These are phyloP conservation scores for Idris sp. DNA, from an alignment of 1,140 invertebrate genomes.

Conservation along the genomic window DNA sequence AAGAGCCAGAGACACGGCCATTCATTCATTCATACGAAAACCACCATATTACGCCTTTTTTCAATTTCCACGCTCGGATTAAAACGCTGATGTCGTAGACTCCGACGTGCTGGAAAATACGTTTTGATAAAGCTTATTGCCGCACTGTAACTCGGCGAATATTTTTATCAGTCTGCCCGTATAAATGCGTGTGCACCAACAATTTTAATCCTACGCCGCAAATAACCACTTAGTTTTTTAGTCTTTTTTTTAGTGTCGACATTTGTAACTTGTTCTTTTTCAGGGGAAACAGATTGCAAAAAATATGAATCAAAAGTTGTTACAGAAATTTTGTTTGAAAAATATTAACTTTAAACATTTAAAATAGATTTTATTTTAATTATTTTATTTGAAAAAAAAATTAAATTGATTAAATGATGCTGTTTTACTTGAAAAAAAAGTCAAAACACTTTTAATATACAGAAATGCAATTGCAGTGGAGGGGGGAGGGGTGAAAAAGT, in stretches of 20 bases:
- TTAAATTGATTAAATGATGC: too few species aligned
- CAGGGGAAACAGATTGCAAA: too few species aligned
- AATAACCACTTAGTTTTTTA: conserved; percentile 35
- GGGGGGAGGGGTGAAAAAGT: conserved; percentile 43
- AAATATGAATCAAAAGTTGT: too few species aligned
- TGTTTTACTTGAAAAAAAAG: too few species aligned
- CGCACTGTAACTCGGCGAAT: conserved; percentile 40
- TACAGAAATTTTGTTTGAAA: too few species aligned
- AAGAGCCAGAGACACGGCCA: conserved; percentile 57
- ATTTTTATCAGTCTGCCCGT: conserved; percentile 47
- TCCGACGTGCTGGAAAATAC: conserved; percentile 63
- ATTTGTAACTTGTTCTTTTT: too few species aligned
- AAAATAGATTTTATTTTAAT: too few species aligned
- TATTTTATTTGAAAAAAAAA: too few species aligned
- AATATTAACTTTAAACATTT: too few species aligned
- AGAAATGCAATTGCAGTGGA: conserved; percentile 27
- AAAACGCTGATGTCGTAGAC: conserved; percentile 62
- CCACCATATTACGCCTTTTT: conserved; percentile 64
- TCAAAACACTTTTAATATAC: too few species aligned
- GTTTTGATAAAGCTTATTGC: conserved; percentile 65
- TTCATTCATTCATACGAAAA: conserved; percentile 66
- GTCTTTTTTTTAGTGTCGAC: too few species aligned
- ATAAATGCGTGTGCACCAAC: conserved; percentile 18
- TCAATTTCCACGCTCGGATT: conserved; percentile 68
- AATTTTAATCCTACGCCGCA: conserved; percentile 24